Evolutionary conservation across 2,113 vertebrate genomes (phyloP).

Genomic region (Malurus elegans): DNA sequence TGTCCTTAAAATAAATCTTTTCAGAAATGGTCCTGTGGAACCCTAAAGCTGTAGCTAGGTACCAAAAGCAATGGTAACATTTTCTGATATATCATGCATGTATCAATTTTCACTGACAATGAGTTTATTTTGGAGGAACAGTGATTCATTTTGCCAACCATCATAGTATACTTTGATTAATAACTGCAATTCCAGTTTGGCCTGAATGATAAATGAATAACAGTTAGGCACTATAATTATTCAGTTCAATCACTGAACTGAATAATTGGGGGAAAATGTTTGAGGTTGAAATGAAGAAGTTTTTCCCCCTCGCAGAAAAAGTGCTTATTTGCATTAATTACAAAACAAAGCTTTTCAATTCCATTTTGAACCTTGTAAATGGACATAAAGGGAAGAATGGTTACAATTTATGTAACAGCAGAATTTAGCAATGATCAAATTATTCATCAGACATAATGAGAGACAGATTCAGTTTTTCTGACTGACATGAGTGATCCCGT

Average conservation of each 20-base stretch:
- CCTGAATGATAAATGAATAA: conserved; percentile 31
- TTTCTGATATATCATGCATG: background rate
- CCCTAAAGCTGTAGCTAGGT: background rate
- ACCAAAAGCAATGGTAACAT: background rate
- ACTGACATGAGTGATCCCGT: background rate
- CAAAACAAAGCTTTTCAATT: background rate
- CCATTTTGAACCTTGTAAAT: background rate
- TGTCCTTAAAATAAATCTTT: background rate
- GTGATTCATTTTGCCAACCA: conserved; percentile 2
- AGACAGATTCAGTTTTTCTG: background rate
- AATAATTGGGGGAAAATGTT: background rate
- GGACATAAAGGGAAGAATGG: background rate
- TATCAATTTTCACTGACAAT: background rate
- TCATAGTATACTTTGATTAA: conserved; percentile 33
- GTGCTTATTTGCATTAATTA: background rate
- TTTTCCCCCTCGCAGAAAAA: background rate
- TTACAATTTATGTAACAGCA: background rate
- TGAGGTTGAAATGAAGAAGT: background rate
- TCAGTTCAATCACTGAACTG: conserved; percentile 10
- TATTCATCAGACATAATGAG: background rate
- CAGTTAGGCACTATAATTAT: conserved; percentile 1
- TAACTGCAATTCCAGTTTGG: conserved; percentile 44
- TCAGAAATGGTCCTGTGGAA: background rate
- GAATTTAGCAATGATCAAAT: background rate
- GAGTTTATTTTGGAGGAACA: background rate